Evolutionary conservation across 2,113 vertebrate genomes (phyloP).

Genomic region (Smithornis capensis): DNA sequence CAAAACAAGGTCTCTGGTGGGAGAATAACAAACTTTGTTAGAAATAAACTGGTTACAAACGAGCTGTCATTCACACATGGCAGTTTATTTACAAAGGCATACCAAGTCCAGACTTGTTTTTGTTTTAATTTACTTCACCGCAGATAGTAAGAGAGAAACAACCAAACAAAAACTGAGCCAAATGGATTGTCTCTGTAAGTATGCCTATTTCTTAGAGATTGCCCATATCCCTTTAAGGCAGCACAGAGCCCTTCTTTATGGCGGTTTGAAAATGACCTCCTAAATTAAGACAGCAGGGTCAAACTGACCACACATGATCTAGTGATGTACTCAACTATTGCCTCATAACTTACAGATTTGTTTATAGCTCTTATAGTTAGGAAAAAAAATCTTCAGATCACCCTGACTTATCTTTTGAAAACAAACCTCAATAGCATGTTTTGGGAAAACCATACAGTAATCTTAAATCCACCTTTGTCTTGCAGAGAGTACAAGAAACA

Average conservation of each 20-base stretch:
- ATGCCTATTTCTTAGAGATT: neutral
- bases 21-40: slow-evolving; percentile 13
- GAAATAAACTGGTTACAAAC: slow-evolving; percentile 40
- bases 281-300: slow-evolving; percentile 48
- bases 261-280: slow-evolving; percentile 30
- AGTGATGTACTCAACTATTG: slow-evolving; percentile 30
- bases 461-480: neutral
- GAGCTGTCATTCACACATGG: slow-evolving; percentile 15
- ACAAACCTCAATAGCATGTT: neutral
- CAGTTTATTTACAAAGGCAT: slow-evolving; percentile 32
- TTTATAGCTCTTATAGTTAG: slow-evolving; percentile 50
- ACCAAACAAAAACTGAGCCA: slow-evolving; percentile 29
- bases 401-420: slow-evolving; percentile 30
- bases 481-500: neutral
- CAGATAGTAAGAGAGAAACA: slow-evolving; percentile 50
- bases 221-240: slow-evolving; percentile 26
- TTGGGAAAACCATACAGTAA: neutral
- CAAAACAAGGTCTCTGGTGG: slow-evolving; percentile 12
- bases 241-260: slow-evolving; percentile 17
- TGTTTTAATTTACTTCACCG: slow-evolving; percentile 50
- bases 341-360: slow-evolving; percentile 48
- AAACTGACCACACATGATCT: slow-evolving; percentile 53
- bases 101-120: slow-evolving; percentile 48
- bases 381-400: slow-evolving; percentile 44
- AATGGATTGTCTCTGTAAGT: neutral